A percentile compares a stretch with the other conserved stretches of the same genome.
phyloP scores from a whole-genome alignment of 2,113 vertebrate species.

The Rhynchomys soricoides region DNA sequence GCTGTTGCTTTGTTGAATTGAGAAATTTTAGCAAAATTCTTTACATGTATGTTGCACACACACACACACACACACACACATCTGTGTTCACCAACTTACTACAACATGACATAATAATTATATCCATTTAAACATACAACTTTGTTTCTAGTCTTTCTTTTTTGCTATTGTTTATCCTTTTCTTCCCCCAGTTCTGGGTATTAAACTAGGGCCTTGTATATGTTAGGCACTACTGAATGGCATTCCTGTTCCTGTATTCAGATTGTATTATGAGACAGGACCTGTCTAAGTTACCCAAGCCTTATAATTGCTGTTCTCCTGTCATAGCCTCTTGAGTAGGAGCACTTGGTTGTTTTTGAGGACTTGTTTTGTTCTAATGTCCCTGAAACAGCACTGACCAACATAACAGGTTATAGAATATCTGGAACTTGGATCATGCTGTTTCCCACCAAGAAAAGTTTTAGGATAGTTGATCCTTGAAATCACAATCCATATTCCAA shows the following conservation, averaged over 20 bases:
- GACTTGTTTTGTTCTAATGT: background rate
- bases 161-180: background rate
- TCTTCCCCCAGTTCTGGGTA: background rate
- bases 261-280: too few relatives aligned
- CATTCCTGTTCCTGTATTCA: background rate
- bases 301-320: background rate
- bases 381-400: background rate
- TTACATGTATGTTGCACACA: background rate
- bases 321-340: too few relatives aligned
- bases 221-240: background rate
- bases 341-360: background rate
- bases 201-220: background rate
- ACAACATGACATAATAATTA: background rate
- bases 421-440: background rate
- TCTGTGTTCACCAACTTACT: background rate
- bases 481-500: background rate
- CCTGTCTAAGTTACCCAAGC: background rate
- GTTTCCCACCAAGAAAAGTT: background rate
- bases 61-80: background rate
- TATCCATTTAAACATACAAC: background rate
- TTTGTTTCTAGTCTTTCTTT: background rate
- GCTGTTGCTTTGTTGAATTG: background rate
- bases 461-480: background rate
- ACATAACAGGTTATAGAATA: background rate
- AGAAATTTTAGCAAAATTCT: slow-evolving; percentile 8